Conservation (phyloP, 2,888 invertebrate genomes). For the Cosmopolites sordidus region DNA sequence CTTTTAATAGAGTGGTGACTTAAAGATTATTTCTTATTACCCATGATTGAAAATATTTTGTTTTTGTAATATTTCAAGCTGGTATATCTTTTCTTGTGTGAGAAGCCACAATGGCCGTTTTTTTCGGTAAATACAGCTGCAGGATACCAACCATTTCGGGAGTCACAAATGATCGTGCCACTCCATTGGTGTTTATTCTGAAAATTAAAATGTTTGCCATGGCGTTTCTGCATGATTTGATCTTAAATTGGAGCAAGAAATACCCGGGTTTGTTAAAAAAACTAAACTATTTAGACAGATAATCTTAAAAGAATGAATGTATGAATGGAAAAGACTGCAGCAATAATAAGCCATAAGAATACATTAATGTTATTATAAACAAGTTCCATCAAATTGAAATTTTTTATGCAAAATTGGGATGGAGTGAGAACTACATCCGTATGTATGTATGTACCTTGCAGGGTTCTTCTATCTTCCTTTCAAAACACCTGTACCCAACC, state of each 20-base stretch:
- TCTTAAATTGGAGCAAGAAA: too few relatives aligned
- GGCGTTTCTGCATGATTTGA: too few relatives aligned
- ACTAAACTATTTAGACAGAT: too few relatives aligned
- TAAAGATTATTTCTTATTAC: constrained; percentile 40
- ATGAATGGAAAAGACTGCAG: too few relatives aligned
- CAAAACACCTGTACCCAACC: constrained; percentile 55
- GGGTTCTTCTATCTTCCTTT: constrained; percentile 34
- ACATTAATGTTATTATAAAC: too few relatives aligned
- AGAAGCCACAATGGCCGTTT: constrained; percentile 55
- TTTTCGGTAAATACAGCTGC: constrained; percentile 61
- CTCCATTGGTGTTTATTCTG: constrained; percentile 52
- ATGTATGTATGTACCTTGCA: constrained; percentile 28
- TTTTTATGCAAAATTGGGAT: too few relatives aligned
- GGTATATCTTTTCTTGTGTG: constrained; percentile 48
- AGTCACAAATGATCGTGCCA: constrained; percentile 66
- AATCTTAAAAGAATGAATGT: too few relatives aligned
- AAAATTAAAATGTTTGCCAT: too few relatives aligned
- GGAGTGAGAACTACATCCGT: too few relatives aligned
- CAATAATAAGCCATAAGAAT: too few relatives aligned
- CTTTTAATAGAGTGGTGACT: background rate
- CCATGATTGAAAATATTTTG: constrained; percentile 51
- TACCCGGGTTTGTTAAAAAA: too few relatives aligned
- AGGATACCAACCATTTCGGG: constrained; percentile 66
- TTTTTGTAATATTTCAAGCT: constrained; percentile 55
- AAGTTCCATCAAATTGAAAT: background rate